A percentile compares a stretch with the other conserved stretches of the same genome.
Evolutionary conservation across 2,113 vertebrate genomes (phyloP).

Genomic region (Aythya baeri): DNA sequence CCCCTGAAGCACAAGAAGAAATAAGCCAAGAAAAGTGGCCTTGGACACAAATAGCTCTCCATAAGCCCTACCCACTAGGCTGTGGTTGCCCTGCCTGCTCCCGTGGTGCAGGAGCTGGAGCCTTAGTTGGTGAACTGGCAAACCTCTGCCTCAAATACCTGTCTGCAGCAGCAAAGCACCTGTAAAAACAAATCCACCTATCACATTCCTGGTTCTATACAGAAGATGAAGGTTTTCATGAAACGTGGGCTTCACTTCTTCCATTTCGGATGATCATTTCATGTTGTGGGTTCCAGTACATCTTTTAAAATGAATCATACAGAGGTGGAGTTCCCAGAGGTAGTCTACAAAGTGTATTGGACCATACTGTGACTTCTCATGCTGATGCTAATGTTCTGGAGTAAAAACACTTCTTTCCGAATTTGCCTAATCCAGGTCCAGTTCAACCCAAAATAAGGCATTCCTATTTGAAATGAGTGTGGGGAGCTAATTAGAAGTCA

Average conservation of each 20-base stretch:
- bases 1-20: neutral
- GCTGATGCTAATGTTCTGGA: neutral
- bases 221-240: neutral
- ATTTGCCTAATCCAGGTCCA: neutral
- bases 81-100: neutral
- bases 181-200: neutral
- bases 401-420: neutral
- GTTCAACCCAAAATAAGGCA: neutral
- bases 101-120: neutral
- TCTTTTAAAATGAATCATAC: neutral
- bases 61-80: neutral
- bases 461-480: neutral
- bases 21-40: neutral
- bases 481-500: neutral
- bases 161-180: neutral
- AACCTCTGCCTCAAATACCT: neutral
- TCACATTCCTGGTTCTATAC: neutral
- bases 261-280: neutral
- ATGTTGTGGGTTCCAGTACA: neutral
- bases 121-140: fast-evolving
- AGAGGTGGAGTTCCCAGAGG: neutral
- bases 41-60: neutral
- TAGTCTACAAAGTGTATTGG: neutral
- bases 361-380: fast-evolving
- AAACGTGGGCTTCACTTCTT: neutral